Percentiles rank a stretch among this genome's conserved stretches.
These are phyloP conservation scores for Deroptyus accipitrinus DNA, from an alignment of 2,113 vertebrate species.

Conservation along the genomic window DNA sequence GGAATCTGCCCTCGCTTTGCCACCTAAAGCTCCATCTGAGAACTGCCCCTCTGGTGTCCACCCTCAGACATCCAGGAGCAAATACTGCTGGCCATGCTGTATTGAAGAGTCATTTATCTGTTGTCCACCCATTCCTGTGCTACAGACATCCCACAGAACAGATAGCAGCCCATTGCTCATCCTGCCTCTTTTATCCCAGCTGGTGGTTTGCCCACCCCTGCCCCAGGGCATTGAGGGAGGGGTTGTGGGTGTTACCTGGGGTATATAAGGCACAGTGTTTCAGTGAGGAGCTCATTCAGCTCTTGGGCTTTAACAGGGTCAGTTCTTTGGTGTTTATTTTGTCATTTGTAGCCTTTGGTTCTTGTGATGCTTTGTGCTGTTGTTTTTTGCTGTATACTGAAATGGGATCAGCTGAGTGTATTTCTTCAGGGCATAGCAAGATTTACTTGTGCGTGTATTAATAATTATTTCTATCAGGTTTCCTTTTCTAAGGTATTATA, in stretches of 20 bases:
- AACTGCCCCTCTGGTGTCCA: too few species aligned
- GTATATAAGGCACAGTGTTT: not conserved
- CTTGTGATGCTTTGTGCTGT: not conserved
- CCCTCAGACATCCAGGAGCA: too few species aligned
- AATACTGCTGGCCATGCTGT: too few species aligned
- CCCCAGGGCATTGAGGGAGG: not conserved
- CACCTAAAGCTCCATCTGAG: too few species aligned
- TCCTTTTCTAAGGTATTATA: too few species aligned
- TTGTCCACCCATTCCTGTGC: too few species aligned
- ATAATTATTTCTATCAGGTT: too few species aligned
- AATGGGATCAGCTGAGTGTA: not conserved
- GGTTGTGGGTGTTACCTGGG: not conserved
- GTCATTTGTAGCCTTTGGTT: not conserved
- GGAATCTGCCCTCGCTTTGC: too few species aligned
- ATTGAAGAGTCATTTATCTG: too few species aligned
- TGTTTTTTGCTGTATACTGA: not conserved
- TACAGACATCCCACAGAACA: too few species aligned
- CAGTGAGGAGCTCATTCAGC: not conserved
- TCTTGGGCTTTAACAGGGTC: fast-evolving
- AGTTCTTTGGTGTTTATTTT: not conserved
- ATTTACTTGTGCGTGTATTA: too few species aligned
- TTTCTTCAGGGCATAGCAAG: not conserved
- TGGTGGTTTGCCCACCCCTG: not conserved
- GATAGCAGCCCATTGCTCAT: not conserved
- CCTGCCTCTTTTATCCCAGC: not conserved